phyloP scores from a whole-genome alignment of 2,797 vertebrate species.

The Oophaga sylvatica region DNA sequence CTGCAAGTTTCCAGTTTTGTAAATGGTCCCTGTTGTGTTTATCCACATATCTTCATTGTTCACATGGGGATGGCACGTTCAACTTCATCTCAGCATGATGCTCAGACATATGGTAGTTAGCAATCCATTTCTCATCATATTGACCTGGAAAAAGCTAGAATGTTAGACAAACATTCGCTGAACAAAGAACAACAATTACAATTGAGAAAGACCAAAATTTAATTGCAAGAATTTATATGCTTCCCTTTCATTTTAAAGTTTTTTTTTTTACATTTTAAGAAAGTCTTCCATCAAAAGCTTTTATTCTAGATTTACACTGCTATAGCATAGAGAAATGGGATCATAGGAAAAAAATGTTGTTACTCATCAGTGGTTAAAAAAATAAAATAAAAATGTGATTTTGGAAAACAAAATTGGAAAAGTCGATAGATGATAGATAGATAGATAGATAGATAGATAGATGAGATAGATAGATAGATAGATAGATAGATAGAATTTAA shows the following conservation, averaged over 20 bases:
- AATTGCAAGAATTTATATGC: conserved; percentile 24
- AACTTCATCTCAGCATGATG: conserved; percentile 26
- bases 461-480: no score
- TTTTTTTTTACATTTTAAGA: neutral
- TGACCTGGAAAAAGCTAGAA: conserved; percentile 8
- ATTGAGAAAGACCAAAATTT: conserved; percentile 10
- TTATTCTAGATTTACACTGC: neutral
- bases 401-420: no score
- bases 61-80: conserved; percentile 22
- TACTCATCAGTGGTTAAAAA: neutral
- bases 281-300: neutral
- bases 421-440: no score
- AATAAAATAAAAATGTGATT: no score
- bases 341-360: neutral
- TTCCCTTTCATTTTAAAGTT: conserved; percentile 23
- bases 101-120: conserved; percentile 3
- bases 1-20: neutral
- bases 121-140: conserved; percentile 28
- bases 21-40: conserved; percentile 23
- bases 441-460: no score
- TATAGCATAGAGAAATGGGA: neutral
- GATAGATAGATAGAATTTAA: no score
- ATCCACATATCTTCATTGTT: conserved; percentile 10
- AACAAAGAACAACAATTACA: conserved; percentile 40
- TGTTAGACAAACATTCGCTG: conserved; percentile 27